Evolutionary conservation across 2,113 vertebrate genomes (phyloP).

Genomic region (Neodon shergylaensis): DNA sequence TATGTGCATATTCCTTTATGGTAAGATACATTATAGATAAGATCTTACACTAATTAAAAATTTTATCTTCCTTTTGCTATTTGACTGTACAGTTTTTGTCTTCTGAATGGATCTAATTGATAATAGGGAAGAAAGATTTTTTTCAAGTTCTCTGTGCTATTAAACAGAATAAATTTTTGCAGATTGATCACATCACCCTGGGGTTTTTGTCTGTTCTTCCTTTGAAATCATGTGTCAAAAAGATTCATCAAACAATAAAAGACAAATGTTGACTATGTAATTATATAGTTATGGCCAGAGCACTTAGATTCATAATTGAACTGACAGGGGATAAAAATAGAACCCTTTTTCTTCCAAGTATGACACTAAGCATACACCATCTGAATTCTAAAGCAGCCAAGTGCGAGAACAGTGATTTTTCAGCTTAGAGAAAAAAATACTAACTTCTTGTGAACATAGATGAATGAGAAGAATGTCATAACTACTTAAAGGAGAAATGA

Average conservation of each 20-base stretch:
- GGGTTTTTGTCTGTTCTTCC: neutral
- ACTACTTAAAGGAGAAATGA: neutral
- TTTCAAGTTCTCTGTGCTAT: neutral
- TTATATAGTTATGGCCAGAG: neutral
- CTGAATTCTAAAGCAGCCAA: slow-evolving; percentile 8
- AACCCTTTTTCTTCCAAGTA: slow-evolving; percentile 9
- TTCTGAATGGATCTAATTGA: neutral
- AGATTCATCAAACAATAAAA: slow-evolving; percentile 48
- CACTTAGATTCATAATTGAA: slow-evolving; percentile 33
- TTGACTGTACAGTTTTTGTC: neutral
- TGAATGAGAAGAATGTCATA: neutral
- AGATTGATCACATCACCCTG: neutral
- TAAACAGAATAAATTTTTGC: neutral
- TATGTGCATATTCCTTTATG: neutral
- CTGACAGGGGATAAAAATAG: neutral
- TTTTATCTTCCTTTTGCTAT: neutral
- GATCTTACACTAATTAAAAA: neutral
- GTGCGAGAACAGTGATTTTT: neutral
- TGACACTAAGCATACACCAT: neutral
- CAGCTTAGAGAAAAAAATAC: neutral
- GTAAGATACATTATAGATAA: neutral
- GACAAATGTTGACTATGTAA: slow-evolving; percentile 22
- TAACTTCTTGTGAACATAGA: neutral
- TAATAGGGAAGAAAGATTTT: neutral
- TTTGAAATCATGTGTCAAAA: slow-evolving; percentile 26